phyloP scores from a whole-genome alignment of 2,797 vertebrate species.

The Rhinoraja longicauda region DNA sequence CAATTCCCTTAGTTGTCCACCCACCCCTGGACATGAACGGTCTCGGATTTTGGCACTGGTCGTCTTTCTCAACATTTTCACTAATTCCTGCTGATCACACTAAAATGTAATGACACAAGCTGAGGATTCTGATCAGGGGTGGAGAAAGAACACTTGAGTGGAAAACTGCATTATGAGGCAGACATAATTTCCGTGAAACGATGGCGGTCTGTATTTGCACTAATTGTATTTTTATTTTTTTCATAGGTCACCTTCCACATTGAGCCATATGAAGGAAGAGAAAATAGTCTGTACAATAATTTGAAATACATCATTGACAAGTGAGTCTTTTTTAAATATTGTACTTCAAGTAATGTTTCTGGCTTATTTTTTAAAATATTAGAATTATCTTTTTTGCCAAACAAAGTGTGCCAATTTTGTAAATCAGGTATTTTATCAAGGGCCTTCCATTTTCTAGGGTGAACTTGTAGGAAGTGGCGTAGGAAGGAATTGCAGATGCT shows the following conservation, averaged over 20 bases:
- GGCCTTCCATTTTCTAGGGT: neutral
- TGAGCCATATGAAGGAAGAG: slow-evolving; percentile 82
- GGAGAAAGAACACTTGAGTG: neutral
- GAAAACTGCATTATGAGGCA: neutral
- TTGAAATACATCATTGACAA: slow-evolving; percentile 85
- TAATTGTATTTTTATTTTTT: slow-evolving; percentile 42
- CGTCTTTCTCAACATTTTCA: too few relatives aligned
- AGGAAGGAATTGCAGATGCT: too few relatives aligned
- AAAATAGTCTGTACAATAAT: slow-evolving; percentile 76
- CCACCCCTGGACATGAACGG: too few relatives aligned
- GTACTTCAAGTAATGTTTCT: neutral
- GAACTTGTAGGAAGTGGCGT: too few relatives aligned
- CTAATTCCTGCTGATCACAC: too few relatives aligned
- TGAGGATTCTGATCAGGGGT: too few relatives aligned
- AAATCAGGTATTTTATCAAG: neutral
- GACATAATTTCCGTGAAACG: neutral
- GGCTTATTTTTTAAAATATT: neutral
- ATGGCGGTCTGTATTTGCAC: neutral
- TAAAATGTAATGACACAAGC: too few relatives aligned
- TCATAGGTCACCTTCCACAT: slow-evolving; percentile 86
- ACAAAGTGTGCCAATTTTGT: neutral
- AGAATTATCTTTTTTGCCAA: neutral
- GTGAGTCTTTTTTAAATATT: slow-evolving; percentile 60
- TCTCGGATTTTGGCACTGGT: too few relatives aligned
- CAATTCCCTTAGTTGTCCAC: too few relatives aligned